Percentiles rank a stretch among this genome's conserved stretches.
Evolutionary conservation across 2,797 vertebrate genomes (phyloP).

Genomic region (Vespertilio murinus): DNA sequence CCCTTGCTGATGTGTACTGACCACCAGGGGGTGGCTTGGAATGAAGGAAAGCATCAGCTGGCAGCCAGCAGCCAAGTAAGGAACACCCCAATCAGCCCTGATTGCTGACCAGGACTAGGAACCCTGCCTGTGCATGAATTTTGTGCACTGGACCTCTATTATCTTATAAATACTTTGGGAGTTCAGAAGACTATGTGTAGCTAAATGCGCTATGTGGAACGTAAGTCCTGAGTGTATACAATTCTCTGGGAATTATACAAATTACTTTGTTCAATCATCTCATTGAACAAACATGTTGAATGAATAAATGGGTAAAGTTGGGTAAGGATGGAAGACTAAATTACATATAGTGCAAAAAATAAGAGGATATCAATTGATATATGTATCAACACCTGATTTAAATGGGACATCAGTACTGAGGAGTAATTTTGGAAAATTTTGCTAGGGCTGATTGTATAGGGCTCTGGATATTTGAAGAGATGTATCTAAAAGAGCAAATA

Average conservation of each 20-base stretch:
- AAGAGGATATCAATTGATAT: background rate
- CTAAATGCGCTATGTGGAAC: background rate
- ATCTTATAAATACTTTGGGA: background rate
- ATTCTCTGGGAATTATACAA: background rate
- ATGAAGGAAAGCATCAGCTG: too few relatives aligned
- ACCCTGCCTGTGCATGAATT: too few relatives aligned
- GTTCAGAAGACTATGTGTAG: background rate
- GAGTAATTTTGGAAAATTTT: background rate
- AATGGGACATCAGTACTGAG: background rate
- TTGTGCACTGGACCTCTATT: background rate
- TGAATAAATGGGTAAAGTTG: background rate
- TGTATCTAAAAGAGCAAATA: background rate
- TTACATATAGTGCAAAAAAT: background rate
- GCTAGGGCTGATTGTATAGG: background rate
- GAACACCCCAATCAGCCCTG: too few relatives aligned
- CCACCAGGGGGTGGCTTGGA: too few relatives aligned
- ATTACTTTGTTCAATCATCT: background rate
- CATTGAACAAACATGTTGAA: background rate
- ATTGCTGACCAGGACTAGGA: too few relatives aligned
- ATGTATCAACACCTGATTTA: background rate
- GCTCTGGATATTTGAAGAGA: background rate
- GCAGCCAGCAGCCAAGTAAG: too few relatives aligned
- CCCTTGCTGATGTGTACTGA: too few relatives aligned
- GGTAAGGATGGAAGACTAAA: background rate
- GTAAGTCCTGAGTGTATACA: background rate